Evolutionary conservation across 2,797 vertebrate genomes (phyloP), one percentile per base, ranked within the genome.

Genomic region (Oryzias dopingdopingensis): DNA sequence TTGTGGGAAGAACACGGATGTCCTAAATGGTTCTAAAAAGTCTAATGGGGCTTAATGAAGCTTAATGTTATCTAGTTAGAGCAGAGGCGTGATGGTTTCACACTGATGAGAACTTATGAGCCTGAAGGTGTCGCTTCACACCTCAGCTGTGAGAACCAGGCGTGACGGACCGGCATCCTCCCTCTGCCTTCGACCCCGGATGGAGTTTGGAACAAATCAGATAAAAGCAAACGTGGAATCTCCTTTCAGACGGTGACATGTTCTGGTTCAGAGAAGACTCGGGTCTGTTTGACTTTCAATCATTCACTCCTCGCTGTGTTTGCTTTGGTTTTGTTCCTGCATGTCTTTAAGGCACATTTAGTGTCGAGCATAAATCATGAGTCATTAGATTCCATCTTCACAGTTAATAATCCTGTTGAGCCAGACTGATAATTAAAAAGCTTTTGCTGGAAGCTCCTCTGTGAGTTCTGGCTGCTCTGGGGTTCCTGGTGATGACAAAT

Each of bases 111-210:
- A 83, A 80, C 77, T 82, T 82, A 84, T 78, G 76, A 76, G 79
- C 46, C 76, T 52, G 62, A 76, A 86, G 88, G 89, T 72, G 89
- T 86, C 83, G 55, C 68, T 84, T 91, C 79, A 79, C 89, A 87
- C 90, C 76, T 89, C 65, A 50, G 83, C 85, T 88, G 86, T 90
- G 89, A 88, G 89, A 91, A 86, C 59, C 62, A 42, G 68, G 63
- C 53, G 54, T 42, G 56, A 68, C 52, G 59, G 56, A 51, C 61
- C 49, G 59, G 59, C 40, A 14, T 51, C 61, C 68, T 43, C 41
- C 13, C 43, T 41, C 18, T 48, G 20, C 58, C 41, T 49, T 24
- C 48, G 6, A 1, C 22, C 32, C 32, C 32, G 10, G 32, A 37
- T 13, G 32, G 32, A 37, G 32, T 6, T 26, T 26, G 26, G 26